These are phyloP conservation scores for Litoditis marina DNA, from an alignment of 2,888 invertebrate species.

Conservation along the genomic window DNA sequence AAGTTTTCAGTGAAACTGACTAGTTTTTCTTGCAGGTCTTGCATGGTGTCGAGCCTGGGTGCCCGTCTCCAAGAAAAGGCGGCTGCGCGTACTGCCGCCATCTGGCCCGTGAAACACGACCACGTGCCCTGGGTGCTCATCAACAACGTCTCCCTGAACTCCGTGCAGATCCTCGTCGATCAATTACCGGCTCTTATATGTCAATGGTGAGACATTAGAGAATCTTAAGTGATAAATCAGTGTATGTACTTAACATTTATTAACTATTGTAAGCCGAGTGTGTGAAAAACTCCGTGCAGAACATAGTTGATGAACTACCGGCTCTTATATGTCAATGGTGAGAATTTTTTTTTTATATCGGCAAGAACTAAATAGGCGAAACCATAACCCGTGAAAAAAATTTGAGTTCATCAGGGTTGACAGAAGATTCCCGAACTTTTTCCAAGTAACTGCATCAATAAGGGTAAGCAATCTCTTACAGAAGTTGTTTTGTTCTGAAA, in stretches of 20 bases:
- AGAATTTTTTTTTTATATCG: too few species aligned
- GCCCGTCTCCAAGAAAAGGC: slow-evolving; percentile 44
- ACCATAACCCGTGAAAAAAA: too few species aligned
- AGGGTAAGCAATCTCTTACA: too few species aligned
- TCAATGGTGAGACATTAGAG: slow-evolving; percentile 29
- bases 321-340: slow-evolving; percentile 45
- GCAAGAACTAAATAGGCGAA: too few species aligned
- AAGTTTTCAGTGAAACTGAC: too few species aligned
- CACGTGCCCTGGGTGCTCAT: slow-evolving; percentile 55
- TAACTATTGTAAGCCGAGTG: background rate
- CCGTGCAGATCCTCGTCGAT: slow-evolving; percentile 31
- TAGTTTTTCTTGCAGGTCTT: slow-evolving; percentile 32
- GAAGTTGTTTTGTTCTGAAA: too few species aligned
- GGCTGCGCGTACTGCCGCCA: slow-evolving; percentile 41
- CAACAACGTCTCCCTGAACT: slow-evolving; percentile 46
- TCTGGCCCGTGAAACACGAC: slow-evolving; percentile 46
- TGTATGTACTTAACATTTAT: background rate
- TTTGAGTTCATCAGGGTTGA: too few species aligned
- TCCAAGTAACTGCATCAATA: too few species aligned
- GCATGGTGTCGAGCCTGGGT: slow-evolving; percentile 45
- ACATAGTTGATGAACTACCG: slow-evolving; percentile 33
- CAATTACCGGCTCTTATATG: slow-evolving; percentile 40
- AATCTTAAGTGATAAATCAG: too few species aligned
- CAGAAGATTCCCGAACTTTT: too few species aligned
- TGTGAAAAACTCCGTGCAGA: too few species aligned